A percentile compares a stretch with the other conserved stretches of the same genome.
Conservation (phyloP, 2,797 vertebrate species). For the Pseudochirops cupreus region DNA sequence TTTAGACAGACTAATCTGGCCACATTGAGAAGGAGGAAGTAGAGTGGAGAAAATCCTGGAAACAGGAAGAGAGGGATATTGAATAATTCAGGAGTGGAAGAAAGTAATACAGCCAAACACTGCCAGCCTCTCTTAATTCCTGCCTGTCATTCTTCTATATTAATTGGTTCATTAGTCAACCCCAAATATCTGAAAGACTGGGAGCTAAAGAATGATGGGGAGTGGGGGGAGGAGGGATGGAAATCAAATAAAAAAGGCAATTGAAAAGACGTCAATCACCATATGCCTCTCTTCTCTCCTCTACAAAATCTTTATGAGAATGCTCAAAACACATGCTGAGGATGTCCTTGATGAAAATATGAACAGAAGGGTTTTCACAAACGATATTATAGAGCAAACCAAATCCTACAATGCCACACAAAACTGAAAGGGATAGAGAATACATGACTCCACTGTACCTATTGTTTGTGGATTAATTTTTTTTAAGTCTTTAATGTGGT, state of each 20-base stretch:
- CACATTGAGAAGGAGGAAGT: not conserved
- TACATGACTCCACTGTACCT: not conserved
- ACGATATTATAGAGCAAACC: not conserved
- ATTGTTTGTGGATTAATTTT: not conserved
- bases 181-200: not conserved
- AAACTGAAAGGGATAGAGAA: not conserved
- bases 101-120: not conserved
- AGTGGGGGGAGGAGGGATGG: not conserved
- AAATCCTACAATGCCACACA: not conserved
- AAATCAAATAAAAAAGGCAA: not conserved
- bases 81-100: not conserved
- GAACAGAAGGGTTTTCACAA: not conserved
- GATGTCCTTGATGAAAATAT: not conserved
- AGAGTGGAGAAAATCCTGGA: not conserved
- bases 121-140: not conserved
- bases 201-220: not conserved
- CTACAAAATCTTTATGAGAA: not conserved
- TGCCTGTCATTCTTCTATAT: not conserved
- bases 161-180: slow-evolving; percentile 8
- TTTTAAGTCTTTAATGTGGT: not conserved
- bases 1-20: not conserved
- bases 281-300: not conserved
- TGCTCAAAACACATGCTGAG: not conserved
- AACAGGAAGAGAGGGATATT: not conserved
- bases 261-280: not conserved